These are phyloP conservation scores for Phocides pigmalion DNA, from an alignment of 1,140 invertebrate species.

Conservation along the genomic window DNA sequence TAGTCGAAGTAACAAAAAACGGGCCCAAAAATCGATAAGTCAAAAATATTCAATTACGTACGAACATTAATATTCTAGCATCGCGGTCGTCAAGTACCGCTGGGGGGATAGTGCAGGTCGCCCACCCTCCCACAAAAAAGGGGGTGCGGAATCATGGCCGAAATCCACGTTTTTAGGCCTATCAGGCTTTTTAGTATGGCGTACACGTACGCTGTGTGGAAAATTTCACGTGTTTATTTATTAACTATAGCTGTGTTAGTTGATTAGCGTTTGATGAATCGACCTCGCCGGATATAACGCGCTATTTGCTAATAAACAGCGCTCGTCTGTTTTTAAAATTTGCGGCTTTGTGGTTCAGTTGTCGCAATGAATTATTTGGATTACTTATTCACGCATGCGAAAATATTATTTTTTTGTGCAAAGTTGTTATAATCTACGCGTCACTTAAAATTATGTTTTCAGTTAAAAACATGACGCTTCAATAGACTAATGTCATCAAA, in stretches of 20 bases:
- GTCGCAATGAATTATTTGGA: neutral
- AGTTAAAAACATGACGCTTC: no score
- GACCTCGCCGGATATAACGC: slow-evolving; percentile 15
- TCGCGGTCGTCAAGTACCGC: slow-evolving; percentile 70
- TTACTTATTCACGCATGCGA: neutral
- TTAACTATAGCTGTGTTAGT: slow-evolving; percentile 49
- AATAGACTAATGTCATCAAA: no score
- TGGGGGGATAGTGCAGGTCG: slow-evolving; percentile 64
- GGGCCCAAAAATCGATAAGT: slow-evolving; percentile 53
- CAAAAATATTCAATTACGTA: slow-evolving; percentile 76
- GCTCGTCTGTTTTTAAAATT: slow-evolving; percentile 20
- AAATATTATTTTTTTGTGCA: neutral
- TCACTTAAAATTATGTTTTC: no score
- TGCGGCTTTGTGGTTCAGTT: slow-evolving; percentile 15
- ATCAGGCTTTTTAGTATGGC: slow-evolving; percentile 75
- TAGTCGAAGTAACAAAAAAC: neutral
- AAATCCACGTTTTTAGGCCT: slow-evolving; percentile 80
- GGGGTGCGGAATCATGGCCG: slow-evolving; percentile 60
- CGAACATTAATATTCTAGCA: slow-evolving; percentile 78
- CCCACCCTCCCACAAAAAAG: slow-evolving; percentile 43
- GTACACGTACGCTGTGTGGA: slow-evolving; percentile 62
- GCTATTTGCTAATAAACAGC: slow-evolving; percentile 25
- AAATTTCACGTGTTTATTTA: slow-evolving; percentile 68
- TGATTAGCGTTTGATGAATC: slow-evolving; percentile 38
- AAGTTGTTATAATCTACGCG: no score